phyloP scores from a whole-genome alignment of 2,113 vertebrate genomes.

The Calonectris borealis region DNA sequence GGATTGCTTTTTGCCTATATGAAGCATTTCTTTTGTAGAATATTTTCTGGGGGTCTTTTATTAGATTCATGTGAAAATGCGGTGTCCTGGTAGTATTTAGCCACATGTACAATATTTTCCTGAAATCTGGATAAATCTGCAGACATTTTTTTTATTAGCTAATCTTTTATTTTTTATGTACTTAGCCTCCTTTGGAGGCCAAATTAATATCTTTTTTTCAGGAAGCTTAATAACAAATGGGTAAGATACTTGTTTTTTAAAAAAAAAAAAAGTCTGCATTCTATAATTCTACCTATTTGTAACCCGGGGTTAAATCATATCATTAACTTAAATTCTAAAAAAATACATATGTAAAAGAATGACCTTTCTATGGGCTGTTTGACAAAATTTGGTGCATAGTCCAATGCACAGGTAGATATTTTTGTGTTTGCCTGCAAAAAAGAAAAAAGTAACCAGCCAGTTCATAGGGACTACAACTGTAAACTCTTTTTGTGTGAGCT shows the following conservation, averaged over 20 bases:
- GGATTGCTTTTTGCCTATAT: background rate
- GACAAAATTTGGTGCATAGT: background rate
- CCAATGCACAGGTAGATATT: background rate
- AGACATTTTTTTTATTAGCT: background rate
- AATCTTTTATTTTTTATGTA: background rate
- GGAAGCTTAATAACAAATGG: background rate
- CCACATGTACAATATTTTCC: background rate
- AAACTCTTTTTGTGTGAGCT: background rate
- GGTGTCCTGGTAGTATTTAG: background rate
- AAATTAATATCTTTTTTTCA: background rate
- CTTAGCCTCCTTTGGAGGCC: background rate
- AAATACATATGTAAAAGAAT: background rate
- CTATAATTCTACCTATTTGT: background rate
- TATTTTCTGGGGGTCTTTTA: background rate
- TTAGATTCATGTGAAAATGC: background rate
- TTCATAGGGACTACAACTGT: background rate
- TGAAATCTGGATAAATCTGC: background rate
- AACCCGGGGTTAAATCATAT: background rate
- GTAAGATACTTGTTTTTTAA: background rate
- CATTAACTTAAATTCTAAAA: background rate
- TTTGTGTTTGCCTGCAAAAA: background rate
- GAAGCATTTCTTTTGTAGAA: background rate
- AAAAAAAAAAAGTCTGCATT: background rate
- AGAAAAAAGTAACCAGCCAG: background rate
- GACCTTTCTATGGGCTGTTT: background rate